phyloP scores from a whole-genome alignment of 1,140 invertebrate genomes.

The Rhagoletis zephyria region DNA sequence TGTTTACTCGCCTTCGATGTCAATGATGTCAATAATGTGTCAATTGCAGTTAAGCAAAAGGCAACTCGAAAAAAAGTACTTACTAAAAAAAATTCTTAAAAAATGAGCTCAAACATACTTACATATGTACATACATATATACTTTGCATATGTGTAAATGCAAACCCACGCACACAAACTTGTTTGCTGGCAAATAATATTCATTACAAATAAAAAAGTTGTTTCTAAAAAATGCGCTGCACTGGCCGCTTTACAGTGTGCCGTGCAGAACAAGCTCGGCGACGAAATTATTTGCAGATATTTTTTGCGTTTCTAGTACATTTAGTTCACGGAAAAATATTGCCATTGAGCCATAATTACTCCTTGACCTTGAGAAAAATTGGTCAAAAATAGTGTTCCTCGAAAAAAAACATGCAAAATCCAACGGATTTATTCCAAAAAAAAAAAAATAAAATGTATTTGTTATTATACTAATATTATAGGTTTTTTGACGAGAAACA shows the following conservation, averaged over 20 bases:
- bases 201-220: background rate
- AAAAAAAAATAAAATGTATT: too few relatives aligned
- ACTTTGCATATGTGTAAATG: background rate
- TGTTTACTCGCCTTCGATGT: slow-evolving; percentile 32
- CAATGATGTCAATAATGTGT: slow-evolving; percentile 56
- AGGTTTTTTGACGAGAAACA: too few relatives aligned
- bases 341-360: too few relatives aligned
- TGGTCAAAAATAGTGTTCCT: too few relatives aligned
- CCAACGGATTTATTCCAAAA: too few relatives aligned
- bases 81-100: slow-evolving; percentile 7
- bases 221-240: background rate
- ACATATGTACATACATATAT: background rate
- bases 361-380: too few relatives aligned
- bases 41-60: slow-evolving; percentile 56
- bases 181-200: background rate
- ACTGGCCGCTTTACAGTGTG: background rate
- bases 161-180: background rate
- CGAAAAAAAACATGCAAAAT: too few relatives aligned
- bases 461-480: too few relatives aligned
- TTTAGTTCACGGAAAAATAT: too few relatives aligned
- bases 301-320: too few relatives aligned
- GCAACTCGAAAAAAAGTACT: background rate
- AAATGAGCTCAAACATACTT: background rate
- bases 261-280: too few relatives aligned
- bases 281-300: too few relatives aligned